Base-by-base conservation (phyloP, 2,888 invertebrate genomes). In the Zaprionus bogoriensis region DNA sequence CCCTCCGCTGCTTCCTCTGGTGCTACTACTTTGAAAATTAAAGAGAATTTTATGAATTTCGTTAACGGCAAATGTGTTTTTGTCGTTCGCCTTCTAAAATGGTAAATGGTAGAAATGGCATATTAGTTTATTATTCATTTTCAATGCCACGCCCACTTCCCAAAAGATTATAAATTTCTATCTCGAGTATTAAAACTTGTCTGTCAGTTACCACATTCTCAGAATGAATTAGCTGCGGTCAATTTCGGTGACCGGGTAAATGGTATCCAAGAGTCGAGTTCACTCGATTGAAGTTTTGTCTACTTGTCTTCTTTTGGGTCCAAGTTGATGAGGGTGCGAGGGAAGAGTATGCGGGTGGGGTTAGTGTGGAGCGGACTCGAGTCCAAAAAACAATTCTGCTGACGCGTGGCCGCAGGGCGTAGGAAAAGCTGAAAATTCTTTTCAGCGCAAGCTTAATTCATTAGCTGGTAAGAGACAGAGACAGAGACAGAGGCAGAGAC, bases 361-460 rank as follows among this genome's bases (percentile, higher is more conserved):
- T 0, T 19, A 20, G 38, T 1, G 39, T 2, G 39, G n/a, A 22
- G 32, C 12, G 3, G 22, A 19, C 32, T 2, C 32, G 23, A 17
- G 45, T 46, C 67, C 59, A 76, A 79, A 76, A 79, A 79, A 67
- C 77, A 76, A 80, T 82, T 80, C 63, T 64, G 79, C 62, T 76
- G 66, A 62, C 62, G 73, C 65, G 69, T 65, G 48, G 61, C 80
- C 63, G 28, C 48, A 59, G 78, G 19, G 46, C 28, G 51, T 54
- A 58, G 9, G 14, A 77, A 62, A 77, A 79, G 57, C 74, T 60
- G 62, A 53, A 77, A 67, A 74, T 69, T 63, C 63, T 74, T 59
- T 80, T 77, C 81, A 71, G 68, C 67, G 63, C 55, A 73, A 67
- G 79, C 85, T 80, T 80, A 85, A 85, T 80, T 80, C 83, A 78